phyloP scores from a whole-genome alignment of 2,888 invertebrate genomes.

The Philereme transversata region DNA sequence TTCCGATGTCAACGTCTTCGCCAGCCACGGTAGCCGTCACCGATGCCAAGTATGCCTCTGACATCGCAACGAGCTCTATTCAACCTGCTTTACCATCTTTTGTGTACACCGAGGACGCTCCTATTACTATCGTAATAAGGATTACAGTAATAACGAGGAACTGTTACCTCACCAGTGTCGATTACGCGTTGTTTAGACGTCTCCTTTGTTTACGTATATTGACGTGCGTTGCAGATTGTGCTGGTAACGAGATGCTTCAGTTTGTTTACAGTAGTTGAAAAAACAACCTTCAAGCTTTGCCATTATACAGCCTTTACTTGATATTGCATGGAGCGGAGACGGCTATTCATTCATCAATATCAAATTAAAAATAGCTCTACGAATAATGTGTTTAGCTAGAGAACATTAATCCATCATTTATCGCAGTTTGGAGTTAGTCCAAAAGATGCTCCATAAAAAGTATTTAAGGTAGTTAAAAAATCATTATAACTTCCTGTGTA shows the following conservation, averaged over 20 bases:
- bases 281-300: conserved; percentile 2
- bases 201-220: conserved; percentile 49
- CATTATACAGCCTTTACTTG: conserved; percentile 3
- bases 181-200: conserved; percentile 54
- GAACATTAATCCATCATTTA: conserved; percentile 55
- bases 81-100: conserved; percentile 36
- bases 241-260: conserved; percentile 13
- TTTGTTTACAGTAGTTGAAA: conserved; percentile 7
- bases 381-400: conserved; percentile 55
- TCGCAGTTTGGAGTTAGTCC: conserved; percentile 51
- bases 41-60: conserved; percentile 51
- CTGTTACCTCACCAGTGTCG: conserved; percentile 47
- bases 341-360: conserved; percentile 40
- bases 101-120: conserved; percentile 25
- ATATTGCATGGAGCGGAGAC: conserved; percentile 29
- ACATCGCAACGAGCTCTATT: conserved; percentile 49
- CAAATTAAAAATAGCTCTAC: conserved; percentile 34
- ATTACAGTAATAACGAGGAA: conserved; percentile 31
- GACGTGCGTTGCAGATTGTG: conserved; percentile 35
- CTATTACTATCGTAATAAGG: conserved; percentile 40
- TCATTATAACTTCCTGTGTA: conserved; percentile 37
- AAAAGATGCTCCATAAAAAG: conserved; percentile 47
- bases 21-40: conserved; percentile 48
- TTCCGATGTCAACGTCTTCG: conserved; percentile 51
- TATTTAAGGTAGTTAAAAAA: conserved; percentile 40